Evolutionary conservation across 2,113 vertebrate genomes (phyloP), one percentile per base, ranked within the genome.

Genomic region (Labeo rohita): DNA sequence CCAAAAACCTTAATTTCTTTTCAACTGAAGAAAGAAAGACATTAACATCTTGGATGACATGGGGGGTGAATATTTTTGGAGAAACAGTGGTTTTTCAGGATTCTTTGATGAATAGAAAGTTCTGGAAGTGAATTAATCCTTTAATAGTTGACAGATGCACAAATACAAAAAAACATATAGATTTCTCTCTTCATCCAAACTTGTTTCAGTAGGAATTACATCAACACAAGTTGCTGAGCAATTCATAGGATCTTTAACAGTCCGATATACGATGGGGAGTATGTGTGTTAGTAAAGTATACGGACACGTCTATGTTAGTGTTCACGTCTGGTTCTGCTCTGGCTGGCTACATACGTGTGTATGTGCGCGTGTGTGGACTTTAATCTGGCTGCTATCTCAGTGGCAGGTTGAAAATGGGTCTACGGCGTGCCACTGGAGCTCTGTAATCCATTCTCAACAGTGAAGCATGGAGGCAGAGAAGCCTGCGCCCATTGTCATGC

Each of bases 361-460:
- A 23, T 56, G n/a, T 50, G 50, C 72, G 34, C 21, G 3, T 83
- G 1, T 80, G 45, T 83, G 50, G 88, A 95, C 89, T 91, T 90
- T 90, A 94, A 94, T 94, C 94, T 93, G 87, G 88, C 91, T 88
- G 91, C 92, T 93, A 92, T 92, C 94, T 93, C 89, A 88, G 94
- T 94, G 94, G 93, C 92, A 93, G 92, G 94, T 94, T 95, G 95
- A 88, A 94, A 95, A 95, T 93, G 65, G 92, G 92, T 91, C 91
- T 94, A 93, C 92, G 84, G 94, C 90, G 93, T 91, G 90, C 94
- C 94, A 94, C 94, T 91, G 92, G 95, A 94, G 95, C 94, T 93
- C 5, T 93, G 95, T 97, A 99, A 99, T 99, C 97, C 97, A 98
- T 99, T 99, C 95, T 98, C 96, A 95, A 95, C 97, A 96, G 94